Evolutionary conservation across 2,888 invertebrate species (phyloP).

Genomic region (Shargacucullia verbasci): DNA sequence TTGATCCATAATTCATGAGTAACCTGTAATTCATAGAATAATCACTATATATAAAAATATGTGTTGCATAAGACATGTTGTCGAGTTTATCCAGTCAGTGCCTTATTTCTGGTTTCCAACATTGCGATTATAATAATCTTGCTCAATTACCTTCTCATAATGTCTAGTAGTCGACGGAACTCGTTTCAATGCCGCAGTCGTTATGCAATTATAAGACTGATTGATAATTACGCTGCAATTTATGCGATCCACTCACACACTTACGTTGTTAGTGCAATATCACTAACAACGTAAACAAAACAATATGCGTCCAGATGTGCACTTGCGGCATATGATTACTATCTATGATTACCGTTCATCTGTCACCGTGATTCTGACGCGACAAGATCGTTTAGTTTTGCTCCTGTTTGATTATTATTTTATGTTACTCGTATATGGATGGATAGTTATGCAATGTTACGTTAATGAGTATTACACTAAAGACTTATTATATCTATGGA

Average conservation of each 20-base stretch:
- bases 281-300: constrained; percentile 31
- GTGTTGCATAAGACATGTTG: not conserved
- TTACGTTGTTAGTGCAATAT: constrained; percentile 33
- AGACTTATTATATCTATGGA: too few relatives aligned
- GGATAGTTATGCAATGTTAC: too few relatives aligned
- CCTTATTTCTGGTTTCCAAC: constrained; percentile 3
- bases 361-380: too few relatives aligned
- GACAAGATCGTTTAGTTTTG: too few relatives aligned
- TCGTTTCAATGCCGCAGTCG: constrained; percentile 46
- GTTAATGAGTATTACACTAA: too few relatives aligned
- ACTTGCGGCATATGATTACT: not conserved
- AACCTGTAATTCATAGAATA: too few relatives aligned
- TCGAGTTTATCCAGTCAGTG: constrained; percentile 22
- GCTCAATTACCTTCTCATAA: constrained; percentile 18
- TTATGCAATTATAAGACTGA: constrained; percentile 38
- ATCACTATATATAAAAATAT: not conserved
- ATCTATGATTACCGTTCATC: constrained; percentile 6
- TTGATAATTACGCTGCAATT: constrained; percentile 48
- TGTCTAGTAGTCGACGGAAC: constrained; percentile 17
- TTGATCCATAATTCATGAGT: too few relatives aligned
- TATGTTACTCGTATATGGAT: too few relatives aligned
- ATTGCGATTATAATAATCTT: constrained; percentile 41
- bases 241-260: constrained; percentile 35
- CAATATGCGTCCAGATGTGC: constrained; percentile 15
- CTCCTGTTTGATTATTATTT: too few relatives aligned